Evolutionary conservation across 2,888 invertebrate genomes (phyloP), one percentile per base, ranked within the genome.

Genomic region (Anoplius nigerrimus): DNA sequence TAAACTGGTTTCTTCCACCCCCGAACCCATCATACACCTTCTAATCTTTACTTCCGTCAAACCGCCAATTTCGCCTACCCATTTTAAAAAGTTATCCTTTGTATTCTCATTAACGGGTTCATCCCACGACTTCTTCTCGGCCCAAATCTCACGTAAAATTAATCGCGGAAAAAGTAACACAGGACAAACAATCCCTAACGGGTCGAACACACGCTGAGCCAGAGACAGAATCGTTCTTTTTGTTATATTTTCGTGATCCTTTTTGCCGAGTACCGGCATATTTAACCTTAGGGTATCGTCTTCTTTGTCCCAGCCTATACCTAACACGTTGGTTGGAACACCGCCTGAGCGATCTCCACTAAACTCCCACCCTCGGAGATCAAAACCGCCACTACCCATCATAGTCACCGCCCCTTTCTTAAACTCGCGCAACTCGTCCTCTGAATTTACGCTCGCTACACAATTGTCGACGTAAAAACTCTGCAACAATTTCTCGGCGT

Each of bases 11-110:
- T 27, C 27, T 2, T 57, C 15, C n/a, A 70, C 52, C 0, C 54
- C n/a, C n/a, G n/a, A n/a, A n/a, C 24, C 24, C 24, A 24, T 4
- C 3, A 24, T 4, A 6, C 45, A 45, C 16, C 45, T 2, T 3
- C 3, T 3, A 45, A 45, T 11, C 11, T 45, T 45, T 5, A 45
- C 45, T 45, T 15, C 5, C 8, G 16, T 27, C 0, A 80, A 18
- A 2, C 20, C 8, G 8, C 48, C 27, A 18, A 83, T 65, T 42
- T 76, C 61, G 4, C 68, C 42, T 24, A 70, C 18, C 73, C 72
- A 81, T 0, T 46, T 55, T 13, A 45, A 3, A 43, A 73, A 71
- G 15, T 27, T 22, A 3, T 65, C 18, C 0, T 2, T 5, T 0
- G 11, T 57, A 11, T 24, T 22, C 0, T 42, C 18, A 1, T 18